phyloP scores from a whole-genome alignment of 2,888 invertebrate species.

The Dendrolimus houi region DNA sequence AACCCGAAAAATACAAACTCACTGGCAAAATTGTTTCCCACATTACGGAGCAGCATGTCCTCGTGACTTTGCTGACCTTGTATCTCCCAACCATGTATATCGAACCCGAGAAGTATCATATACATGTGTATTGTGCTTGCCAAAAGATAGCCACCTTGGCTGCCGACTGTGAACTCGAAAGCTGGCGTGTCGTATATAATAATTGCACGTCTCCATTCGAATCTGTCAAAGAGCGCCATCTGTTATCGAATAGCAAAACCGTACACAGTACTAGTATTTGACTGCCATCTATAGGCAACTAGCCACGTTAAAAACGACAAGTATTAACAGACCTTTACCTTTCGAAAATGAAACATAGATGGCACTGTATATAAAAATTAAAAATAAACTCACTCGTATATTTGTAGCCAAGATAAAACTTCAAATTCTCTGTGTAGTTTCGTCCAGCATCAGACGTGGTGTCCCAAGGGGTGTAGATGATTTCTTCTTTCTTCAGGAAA shows the following conservation, averaged over 20 bases:
- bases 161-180: constrained; percentile 80
- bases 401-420: constrained; percentile 79
- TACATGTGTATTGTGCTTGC: constrained; percentile 83
- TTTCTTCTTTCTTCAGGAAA: constrained; percentile 60
- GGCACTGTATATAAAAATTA: constrained; percentile 8
- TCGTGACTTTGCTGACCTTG: constrained; percentile 49
- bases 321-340: too few species aligned
- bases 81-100: constrained; percentile 49
- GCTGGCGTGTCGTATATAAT: constrained; percentile 87
- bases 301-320: constrained; percentile 1
- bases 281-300: constrained; percentile 20
- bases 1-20: constrained; percentile 43
- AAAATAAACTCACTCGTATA: constrained; percentile 80
- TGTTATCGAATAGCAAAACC: constrained; percentile 20
- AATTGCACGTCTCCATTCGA: constrained; percentile 82
- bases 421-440: constrained; percentile 78
- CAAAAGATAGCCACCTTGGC: constrained; percentile 85
- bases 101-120: constrained; percentile 47
- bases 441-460: constrained; percentile 71
- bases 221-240: constrained; percentile 68
- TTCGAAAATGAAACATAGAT: constrained; percentile 10
- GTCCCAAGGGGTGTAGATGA: constrained; percentile 77
- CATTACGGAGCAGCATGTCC: constrained; percentile 63
- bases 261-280: constrained; percentile 1
- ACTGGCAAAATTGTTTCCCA: constrained; percentile 74